A percentile compares a stretch with the other conserved stretches of the same genome.
These are phyloP conservation scores for Cariama cristata DNA, from an alignment of 2,113 vertebrate species.

Conservation along the genomic window DNA sequence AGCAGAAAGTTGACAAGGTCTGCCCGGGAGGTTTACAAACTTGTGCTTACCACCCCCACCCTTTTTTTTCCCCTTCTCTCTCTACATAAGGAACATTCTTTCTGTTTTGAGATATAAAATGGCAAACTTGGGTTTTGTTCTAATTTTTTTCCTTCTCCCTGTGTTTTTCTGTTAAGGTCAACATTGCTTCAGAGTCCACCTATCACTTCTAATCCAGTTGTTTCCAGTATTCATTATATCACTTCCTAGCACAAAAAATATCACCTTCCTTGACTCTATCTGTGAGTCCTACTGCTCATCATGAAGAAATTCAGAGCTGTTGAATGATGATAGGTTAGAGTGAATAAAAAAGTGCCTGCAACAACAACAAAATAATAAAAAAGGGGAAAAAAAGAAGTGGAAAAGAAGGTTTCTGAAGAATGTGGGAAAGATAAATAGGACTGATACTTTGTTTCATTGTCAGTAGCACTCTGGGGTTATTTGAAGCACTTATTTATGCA, in stretches of 20 bases:
- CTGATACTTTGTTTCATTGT: slow-evolving; percentile 95
- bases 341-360: slow-evolving; percentile 86
- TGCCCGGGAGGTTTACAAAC: not conserved
- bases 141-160: not conserved
- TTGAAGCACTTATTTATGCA: slow-evolving; percentile 98
- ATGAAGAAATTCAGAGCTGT: slow-evolving; percentile 83
- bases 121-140: not conserved
- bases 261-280: slow-evolving; percentile 74
- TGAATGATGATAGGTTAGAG: slow-evolving; percentile 84
- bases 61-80: fast-evolving
- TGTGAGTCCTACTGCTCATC: slow-evolving; percentile 82
- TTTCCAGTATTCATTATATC: slow-evolving; percentile 41
- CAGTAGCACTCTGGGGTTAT: slow-evolving; percentile 93
- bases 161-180: slow-evolving; percentile 58
- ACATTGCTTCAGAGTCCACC: slow-evolving; percentile 13
- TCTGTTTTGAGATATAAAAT: slow-evolving; percentile 14
- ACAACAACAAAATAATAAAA: slow-evolving; percentile 83
- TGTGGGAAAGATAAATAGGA: slow-evolving; percentile 93
- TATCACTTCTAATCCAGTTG: slow-evolving; percentile 18
- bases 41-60: not conserved
- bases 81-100: not conserved
- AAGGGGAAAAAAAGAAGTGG: slow-evolving; percentile 4
- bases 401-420: slow-evolving; percentile 81
- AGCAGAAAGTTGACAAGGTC: not conserved
- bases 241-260: slow-evolving; percentile 70